A percentile compares a stretch with the other conserved stretches of the same genome.
phyloP scores from a whole-genome alignment of 2,113 vertebrate species.

The Electrona antarctica region DNA sequence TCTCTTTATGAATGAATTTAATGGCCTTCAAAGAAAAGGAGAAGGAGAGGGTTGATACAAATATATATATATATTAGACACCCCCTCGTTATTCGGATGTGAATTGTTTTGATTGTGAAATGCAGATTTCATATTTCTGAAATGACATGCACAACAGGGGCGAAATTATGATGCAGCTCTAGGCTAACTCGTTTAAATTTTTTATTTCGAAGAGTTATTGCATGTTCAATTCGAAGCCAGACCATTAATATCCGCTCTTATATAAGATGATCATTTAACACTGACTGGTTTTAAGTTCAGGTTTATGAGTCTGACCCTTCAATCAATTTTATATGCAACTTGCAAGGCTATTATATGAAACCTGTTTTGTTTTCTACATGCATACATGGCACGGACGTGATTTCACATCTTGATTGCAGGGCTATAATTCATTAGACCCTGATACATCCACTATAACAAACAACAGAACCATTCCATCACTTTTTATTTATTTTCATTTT shows the following conservation, averaged over 20 bases:
- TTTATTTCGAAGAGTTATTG: background rate
- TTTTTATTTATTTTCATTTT: background rate
- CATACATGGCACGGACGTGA: background rate
- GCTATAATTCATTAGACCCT: slow-evolving; percentile 21
- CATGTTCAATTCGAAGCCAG: background rate
- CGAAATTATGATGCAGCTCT: slow-evolving; percentile 34
- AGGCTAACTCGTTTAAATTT: slow-evolving; percentile 24
- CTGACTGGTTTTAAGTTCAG: background rate
- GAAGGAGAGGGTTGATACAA: slow-evolving; percentile 2
- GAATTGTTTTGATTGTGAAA: slow-evolving; percentile 43
- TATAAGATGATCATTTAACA: slow-evolving; percentile 14
- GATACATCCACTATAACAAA: slow-evolving; percentile 20
- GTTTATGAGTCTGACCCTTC: slow-evolving; percentile 29
- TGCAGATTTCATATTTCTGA: slow-evolving; percentile 26
- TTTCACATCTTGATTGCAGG: slow-evolving; percentile 41
- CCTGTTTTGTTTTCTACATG: too few relatives aligned
- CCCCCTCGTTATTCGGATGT: slow-evolving; percentile 24
- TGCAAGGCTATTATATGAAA: slow-evolving; percentile 28
- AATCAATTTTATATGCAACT: slow-evolving; percentile 21
- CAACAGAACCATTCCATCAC: slow-evolving; percentile 29
- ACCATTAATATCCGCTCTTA: background rate
- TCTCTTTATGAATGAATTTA: slow-evolving; percentile 10
- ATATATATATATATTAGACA: slow-evolving; percentile 23
- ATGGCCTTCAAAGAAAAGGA: slow-evolving; percentile 21
- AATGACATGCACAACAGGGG: slow-evolving; percentile 30